Percentiles rank a stretch among this genome's conserved stretches.
These are phyloP conservation scores for Otus sunia DNA, from an alignment of 2,113 vertebrate species.

Conservation along the genomic window DNA sequence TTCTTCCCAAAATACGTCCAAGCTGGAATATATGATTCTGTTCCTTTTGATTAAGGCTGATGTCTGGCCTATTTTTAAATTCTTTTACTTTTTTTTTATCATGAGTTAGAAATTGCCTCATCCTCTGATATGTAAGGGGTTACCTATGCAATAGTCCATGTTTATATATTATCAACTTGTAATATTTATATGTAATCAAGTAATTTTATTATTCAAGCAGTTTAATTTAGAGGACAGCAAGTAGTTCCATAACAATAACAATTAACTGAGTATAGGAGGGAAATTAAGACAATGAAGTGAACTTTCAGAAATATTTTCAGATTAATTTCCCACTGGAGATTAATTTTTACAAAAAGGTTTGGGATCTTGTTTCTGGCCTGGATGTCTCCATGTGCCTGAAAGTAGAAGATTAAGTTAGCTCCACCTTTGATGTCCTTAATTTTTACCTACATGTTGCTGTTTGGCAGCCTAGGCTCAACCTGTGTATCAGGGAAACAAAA, in stretches of 20 bases:
- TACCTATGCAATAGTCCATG: background rate
- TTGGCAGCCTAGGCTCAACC: background rate
- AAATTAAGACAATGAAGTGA: background rate
- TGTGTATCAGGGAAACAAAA: background rate
- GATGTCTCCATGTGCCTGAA: background rate
- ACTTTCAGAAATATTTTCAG: background rate
- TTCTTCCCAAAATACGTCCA: background rate
- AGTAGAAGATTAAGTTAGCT: background rate
- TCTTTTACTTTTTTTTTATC: background rate
- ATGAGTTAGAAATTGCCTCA: background rate
- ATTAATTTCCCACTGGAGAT: background rate
- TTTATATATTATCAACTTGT: background rate
- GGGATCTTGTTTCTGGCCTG: background rate
- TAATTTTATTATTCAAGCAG: background rate
- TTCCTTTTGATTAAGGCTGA: background rate
- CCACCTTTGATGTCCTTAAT: background rate
- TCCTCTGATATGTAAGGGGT: background rate
- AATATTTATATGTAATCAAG: background rate
- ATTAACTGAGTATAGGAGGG: background rate
- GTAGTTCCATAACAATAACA: background rate
- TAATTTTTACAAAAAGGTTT: background rate
- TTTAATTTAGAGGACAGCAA: background rate
- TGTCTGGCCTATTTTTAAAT: background rate
- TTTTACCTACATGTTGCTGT: background rate
- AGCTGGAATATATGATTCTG: background rate